Evolutionary conservation across 2,113 vertebrate species (phyloP).

Genomic region (Atlantisia rogersi): DNA sequence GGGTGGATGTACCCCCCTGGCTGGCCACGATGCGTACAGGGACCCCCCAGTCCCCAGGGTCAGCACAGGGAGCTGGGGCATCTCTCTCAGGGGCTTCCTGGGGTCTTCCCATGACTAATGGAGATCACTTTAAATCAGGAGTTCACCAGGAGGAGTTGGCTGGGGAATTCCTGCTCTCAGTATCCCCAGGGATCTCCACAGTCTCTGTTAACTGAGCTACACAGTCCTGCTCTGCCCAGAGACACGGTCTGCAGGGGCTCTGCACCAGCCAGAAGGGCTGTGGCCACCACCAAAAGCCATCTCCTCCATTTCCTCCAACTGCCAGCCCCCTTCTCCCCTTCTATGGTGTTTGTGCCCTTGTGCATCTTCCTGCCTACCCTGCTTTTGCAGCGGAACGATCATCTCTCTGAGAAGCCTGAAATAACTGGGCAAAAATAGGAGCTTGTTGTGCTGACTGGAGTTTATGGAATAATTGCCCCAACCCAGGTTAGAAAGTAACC

Average conservation of each 20-base stretch:
- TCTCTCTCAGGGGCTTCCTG: not conserved
- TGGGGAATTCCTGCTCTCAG: not conserved
- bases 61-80: accelerated
- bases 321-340: not conserved
- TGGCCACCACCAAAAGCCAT: accelerated
- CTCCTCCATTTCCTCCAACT: not conserved
- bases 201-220: not conserved
- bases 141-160: accelerated
- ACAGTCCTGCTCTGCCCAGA: not conserved
- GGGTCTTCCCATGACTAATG: accelerated
- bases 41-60: accelerated
- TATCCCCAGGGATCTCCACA: not conserved
- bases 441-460: not conserved
- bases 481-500: not conserved
- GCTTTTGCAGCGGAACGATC: not conserved
- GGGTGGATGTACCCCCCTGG: not conserved
- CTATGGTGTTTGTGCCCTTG: accelerated
- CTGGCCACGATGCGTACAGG: accelerated
- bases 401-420: not conserved
- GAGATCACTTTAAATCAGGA: not conserved
- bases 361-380: not conserved
- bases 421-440: not conserved
- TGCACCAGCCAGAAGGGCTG: not conserved
- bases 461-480: not conserved
- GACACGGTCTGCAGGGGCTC: accelerated